phyloP scores from a whole-genome alignment of 1,140 invertebrate species.

The Diachasmimorpha longicaudata region DNA sequence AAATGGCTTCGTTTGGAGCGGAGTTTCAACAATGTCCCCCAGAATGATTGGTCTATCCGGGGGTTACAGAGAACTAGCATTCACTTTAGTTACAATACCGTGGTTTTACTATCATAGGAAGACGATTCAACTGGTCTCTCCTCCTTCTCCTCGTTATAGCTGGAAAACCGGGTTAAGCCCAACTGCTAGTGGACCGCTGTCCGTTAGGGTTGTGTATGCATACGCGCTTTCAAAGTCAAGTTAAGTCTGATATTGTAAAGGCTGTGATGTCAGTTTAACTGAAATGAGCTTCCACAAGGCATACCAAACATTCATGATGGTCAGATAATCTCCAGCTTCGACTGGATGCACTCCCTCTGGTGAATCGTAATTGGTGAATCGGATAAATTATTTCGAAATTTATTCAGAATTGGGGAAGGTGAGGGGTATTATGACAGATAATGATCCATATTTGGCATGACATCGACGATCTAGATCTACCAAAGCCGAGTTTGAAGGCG shows the following conservation, averaged over 20 bases:
- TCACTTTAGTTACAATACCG: constrained; percentile 35
- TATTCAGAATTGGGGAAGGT: background rate
- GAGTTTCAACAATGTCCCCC: constrained; percentile 26
- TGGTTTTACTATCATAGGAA: background rate
- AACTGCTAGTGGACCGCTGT: background rate
- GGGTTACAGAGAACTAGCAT: constrained; percentile 29
- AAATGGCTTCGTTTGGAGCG: constrained; percentile 36
- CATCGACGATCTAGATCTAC: no score
- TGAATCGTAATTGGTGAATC: background rate
- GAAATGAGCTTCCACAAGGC: background rate
- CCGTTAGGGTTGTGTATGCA: background rate
- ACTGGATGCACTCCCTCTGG: background rate
- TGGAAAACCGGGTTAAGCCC: background rate
- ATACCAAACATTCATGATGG: background rate
- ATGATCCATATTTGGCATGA: no score
- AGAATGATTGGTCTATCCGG: constrained; percentile 33
- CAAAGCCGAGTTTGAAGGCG: no score
- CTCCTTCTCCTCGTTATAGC: background rate
- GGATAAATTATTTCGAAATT: background rate
- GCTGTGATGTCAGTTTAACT: background rate
- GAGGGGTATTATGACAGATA: no score
- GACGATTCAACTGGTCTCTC: background rate
- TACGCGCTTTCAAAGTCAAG: background rate
- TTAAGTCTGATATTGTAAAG: background rate
- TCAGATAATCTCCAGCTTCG: background rate